These are phyloP conservation scores for Rhabdophis nuchalis DNA, from an alignment of 2,797 vertebrate species.

Conservation along the genomic window DNA sequence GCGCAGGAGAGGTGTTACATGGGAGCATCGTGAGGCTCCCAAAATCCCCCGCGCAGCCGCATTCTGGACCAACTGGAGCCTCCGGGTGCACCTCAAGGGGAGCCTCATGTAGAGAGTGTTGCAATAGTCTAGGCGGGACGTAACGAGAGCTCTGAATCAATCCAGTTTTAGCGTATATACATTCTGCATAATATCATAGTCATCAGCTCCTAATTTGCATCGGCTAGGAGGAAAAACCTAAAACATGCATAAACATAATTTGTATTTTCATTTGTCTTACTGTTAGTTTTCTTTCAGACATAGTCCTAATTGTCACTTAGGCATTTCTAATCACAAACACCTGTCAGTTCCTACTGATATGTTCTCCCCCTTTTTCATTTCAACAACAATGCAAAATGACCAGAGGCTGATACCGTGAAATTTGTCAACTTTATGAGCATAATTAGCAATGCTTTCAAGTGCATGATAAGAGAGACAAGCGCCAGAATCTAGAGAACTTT, in stretches of 20 bases:
- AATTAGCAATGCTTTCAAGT: constrained; percentile 4
- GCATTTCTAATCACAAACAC: background rate
- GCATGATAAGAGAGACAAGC: background rate
- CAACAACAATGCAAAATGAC: background rate
- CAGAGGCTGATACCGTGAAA: background rate
- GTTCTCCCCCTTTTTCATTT: background rate
- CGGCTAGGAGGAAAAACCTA: background rate
- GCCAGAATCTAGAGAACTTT: background rate
- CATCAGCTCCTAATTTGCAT: background rate
- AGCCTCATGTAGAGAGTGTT: too few species aligned
- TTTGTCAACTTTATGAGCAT: background rate
- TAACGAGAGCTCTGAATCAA: background rate
- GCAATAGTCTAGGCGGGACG: too few species aligned
- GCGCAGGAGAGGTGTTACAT: too few species aligned
- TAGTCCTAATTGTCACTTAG: background rate
- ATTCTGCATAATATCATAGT: background rate
- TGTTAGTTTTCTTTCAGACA: background rate
- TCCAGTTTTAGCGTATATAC: background rate
- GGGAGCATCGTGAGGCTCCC: too few species aligned
- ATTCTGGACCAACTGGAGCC: too few species aligned
- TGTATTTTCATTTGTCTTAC: background rate
- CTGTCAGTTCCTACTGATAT: background rate
- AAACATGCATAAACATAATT: background rate
- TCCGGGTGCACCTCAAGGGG: too few species aligned
- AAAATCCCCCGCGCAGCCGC: too few species aligned